These are phyloP conservation scores for Tragelaphus imberbis DNA, from an alignment of 2,113 vertebrate species.

Conservation along the genomic window DNA sequence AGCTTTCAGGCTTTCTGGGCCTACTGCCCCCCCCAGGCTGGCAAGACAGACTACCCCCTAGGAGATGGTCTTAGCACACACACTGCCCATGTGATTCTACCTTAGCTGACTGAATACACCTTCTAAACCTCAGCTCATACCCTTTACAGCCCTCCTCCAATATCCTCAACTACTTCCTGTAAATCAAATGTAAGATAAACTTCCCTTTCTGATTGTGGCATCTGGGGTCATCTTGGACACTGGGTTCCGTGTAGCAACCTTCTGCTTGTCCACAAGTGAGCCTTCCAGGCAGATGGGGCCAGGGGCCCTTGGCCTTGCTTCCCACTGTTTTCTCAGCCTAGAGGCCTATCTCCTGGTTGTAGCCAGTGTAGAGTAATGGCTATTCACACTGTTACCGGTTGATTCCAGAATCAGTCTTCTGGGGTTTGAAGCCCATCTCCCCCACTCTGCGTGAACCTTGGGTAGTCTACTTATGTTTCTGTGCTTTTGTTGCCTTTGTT, in stretches of 20 bases:
- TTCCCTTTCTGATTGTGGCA: neutral
- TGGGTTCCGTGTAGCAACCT: neutral
- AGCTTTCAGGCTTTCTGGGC: neutral
- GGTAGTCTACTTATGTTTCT: neutral
- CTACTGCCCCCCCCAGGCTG: neutral
- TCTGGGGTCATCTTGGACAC: neutral
- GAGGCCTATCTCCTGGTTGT: neutral
- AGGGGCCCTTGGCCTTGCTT: neutral
- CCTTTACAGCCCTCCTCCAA: neutral
- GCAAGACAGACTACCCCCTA: neutral
- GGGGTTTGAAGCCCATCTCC: neutral
- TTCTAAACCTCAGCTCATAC: neutral
- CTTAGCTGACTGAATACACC: neutral
- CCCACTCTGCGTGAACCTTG: neutral
- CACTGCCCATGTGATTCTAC: neutral
- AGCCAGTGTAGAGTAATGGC: neutral
- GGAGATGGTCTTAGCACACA: neutral
- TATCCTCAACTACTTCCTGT: neutral
- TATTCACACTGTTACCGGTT: neutral
- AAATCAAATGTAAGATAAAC: neutral
- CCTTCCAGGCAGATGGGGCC: neutral
- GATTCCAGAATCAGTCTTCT: neutral
- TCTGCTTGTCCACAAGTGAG: neutral
- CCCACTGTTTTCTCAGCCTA: neutral
- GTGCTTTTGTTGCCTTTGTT: neutral